Percentiles rank a stretch among this genome's conserved stretches.
phyloP scores from a whole-genome alignment of 1,140 invertebrate species.

The Microplitis demolitor region DNA sequence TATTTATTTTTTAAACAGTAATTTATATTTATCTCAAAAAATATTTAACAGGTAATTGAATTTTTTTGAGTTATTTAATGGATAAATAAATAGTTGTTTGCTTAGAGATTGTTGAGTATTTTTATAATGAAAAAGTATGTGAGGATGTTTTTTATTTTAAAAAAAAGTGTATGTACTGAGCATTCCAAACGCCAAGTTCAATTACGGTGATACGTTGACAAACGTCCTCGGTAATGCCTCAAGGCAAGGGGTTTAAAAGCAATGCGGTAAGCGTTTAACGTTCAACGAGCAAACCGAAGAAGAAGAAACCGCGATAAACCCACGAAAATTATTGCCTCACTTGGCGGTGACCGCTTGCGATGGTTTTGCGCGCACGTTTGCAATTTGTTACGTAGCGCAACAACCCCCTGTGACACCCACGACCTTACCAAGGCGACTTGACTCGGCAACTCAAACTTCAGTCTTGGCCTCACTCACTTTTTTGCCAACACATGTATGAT shows the following conservation, averaged over 20 bases:
- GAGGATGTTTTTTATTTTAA: neutral
- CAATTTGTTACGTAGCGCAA: conserved; percentile 30
- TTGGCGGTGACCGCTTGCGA: conserved; percentile 26
- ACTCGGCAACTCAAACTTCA: neutral
- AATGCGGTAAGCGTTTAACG: too few relatives aligned
- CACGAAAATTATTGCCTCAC: conserved; percentile 47
- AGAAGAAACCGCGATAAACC: conserved; percentile 48
- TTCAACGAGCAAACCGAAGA: conserved; percentile 29
- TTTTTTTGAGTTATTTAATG: too few relatives aligned
- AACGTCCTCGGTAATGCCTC: neutral
- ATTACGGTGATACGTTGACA: neutral
- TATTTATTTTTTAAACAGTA: too few relatives aligned
- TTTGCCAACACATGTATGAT: neutral
- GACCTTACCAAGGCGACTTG: conserved; percentile 43
- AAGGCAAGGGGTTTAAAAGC: neutral
- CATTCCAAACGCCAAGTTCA: neutral
- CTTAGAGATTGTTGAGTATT: too few relatives aligned
- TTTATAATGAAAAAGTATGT: neutral
- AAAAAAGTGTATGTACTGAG: too few relatives aligned
- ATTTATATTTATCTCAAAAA: too few relatives aligned
- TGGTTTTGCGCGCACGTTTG: conserved; percentile 12
- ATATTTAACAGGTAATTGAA: too few relatives aligned
- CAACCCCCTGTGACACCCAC: conserved; percentile 30
- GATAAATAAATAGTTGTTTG: too few relatives aligned
- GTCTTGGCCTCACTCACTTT: neutral